Evolutionary conservation across 2,113 vertebrate species (phyloP).

Genomic region (Argyrosomus japonicus): DNA sequence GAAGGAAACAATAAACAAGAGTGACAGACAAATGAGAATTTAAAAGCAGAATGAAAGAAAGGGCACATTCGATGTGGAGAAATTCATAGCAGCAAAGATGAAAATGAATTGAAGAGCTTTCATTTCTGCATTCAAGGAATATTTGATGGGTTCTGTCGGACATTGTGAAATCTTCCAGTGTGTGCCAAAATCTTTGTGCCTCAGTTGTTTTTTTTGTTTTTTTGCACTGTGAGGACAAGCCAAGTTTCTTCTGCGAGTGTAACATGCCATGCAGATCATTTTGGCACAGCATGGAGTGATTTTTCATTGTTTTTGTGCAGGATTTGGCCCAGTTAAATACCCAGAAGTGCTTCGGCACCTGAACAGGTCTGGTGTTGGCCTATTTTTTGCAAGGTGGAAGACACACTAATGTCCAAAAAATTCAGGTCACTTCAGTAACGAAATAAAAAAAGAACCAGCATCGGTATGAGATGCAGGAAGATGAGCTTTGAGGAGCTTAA

Average conservation of each 20-base stretch:
- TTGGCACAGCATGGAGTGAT: background rate
- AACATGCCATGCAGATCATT: background rate
- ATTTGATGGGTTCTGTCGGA: slow-evolving; percentile 24
- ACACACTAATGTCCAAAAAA: background rate
- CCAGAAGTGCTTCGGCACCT: background rate
- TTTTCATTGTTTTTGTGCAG: slow-evolving; percentile 14
- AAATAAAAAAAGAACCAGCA: background rate
- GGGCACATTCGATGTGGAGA: background rate
- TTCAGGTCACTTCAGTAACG: background rate
- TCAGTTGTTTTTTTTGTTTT: slow-evolving; percentile 22
- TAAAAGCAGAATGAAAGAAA: slow-evolving; percentile 26
- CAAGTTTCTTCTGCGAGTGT: slow-evolving; percentile 1
- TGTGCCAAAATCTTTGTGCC: background rate
- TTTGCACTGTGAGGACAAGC: background rate
- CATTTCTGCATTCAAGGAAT: slow-evolving; percentile 22
- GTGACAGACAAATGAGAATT: background rate
- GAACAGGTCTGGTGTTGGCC: background rate
- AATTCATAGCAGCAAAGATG: background rate
- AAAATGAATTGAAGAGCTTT: slow-evolving; percentile 28
- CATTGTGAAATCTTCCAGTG: slow-evolving; percentile 1
- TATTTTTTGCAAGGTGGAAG: slow-evolving; percentile 22
- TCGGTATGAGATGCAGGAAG: background rate
- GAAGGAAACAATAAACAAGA: slow-evolving; percentile 15
- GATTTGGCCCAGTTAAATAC: slow-evolving; percentile 17
- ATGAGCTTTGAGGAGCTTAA: background rate